Evolutionary conservation across 1,140 invertebrate genomes (phyloP), one percentile per base, ranked within the genome.

Genomic region (Globodera rostochiensis): DNA sequence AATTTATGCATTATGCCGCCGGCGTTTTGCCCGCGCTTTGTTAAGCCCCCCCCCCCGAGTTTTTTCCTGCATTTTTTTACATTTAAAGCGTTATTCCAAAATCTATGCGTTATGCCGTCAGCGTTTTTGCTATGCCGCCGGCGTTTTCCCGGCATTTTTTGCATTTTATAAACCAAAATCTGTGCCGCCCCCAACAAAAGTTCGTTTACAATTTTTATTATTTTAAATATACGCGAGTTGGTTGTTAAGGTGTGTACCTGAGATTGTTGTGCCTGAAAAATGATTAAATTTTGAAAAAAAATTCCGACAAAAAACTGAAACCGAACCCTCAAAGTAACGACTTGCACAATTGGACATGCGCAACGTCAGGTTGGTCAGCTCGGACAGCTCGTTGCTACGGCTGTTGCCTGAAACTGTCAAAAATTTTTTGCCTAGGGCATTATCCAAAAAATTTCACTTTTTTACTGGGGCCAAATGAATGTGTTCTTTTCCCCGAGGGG

Each of bases 301-400:
- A 87, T 19, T 86, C 85, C 25, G 60, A 83, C 19, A 71, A 70
- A 57, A 86, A 88, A 76, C 85, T 77, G 66, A 77, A 77, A 77
- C 2, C 25, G n/a, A 9, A 78, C 77, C 77, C 36, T 78, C 77
- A 69, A 78, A 78, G 25, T 67, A n/a, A 13, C 21, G 49, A 70
- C 74, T 76, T 46, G 71, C 46, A 19, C 77, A 86, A 47, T 45
- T 66, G 74, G 19, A 66, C 53, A 53, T 66, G 60, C 19, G 70
- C 36, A 46, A 21, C n/a, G 25, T 67, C n/a, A 74, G 57, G 67
- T 49, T 73, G 25, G 15, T 47, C 49, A 82, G 66, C 46, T 85
- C 73, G 45, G 66, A 64, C 19, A 78, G 64, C 82, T 75, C 82
- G 73, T 82, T 69, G 36, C 74, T 82, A 5, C 53, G 21, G 53